Evolutionary conservation across 1,140 invertebrate genomes (phyloP), one percentile per base, ranked within the genome.

Genomic region (Trichonephila clavata): DNA sequence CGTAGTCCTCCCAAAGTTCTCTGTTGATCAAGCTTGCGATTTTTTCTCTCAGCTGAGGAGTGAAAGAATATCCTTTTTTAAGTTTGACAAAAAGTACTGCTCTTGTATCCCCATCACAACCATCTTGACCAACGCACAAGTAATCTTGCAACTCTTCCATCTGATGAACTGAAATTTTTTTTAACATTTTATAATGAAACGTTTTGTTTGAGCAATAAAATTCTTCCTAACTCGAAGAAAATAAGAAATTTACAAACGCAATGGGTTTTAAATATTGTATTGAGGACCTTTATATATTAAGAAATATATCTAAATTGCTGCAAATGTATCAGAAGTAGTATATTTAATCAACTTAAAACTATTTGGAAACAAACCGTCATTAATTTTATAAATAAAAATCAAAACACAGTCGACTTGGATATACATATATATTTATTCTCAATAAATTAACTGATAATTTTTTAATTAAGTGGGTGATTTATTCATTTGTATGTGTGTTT

Each of bases 11-110:
- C 21, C 96, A 96, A 24, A 97, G 95, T 43, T 96, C 95, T 27
- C 95, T 95, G 21, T 96, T 94, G 21, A 97, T 96, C 89, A 94
- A 95, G 0, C 94, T 94, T 83, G 95, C 95, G 18, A 97, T 94
- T 63, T 95, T 95, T 60, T 95, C 95, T 13, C 95, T 95, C 7
- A 97, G 94, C 14, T 96, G 95, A 27, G 95, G 91, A n/a, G 94
- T 95, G 61, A 96, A 95, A 83, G 95, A 93, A 39, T 89, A 93
- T 18, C 95, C 95, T 27, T 95, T 94, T 18, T 95, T 95, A 95
- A 97, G 95, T 94, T 96, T 96, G 4, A 97, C 94, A 94, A 97
- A 97, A 39, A 97, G 95, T 10, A 97, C 93, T 3, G 97, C 96
- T 65, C 96, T 94, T 94, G 97, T 96, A 87, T 97, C 97, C 21